Percentiles rank a stretch among this genome's conserved stretches.
Evolutionary conservation across 1,140 invertebrate genomes (phyloP).

Genomic region (Eurytemora carolleeae): DNA sequence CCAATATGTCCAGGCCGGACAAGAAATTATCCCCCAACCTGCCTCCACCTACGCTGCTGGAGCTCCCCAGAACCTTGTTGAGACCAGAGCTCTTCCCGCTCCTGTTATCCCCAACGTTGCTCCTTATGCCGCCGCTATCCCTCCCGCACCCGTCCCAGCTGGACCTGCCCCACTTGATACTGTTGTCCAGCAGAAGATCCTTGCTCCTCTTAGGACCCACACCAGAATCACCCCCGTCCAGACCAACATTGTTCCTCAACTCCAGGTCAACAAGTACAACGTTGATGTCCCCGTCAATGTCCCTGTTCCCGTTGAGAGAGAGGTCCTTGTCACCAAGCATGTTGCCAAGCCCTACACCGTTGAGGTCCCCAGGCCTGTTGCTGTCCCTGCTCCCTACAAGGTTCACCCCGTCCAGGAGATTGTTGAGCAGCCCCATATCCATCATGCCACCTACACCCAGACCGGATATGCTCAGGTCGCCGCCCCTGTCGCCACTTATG

Average conservation of each 20-base stretch:
- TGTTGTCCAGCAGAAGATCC: neutral
- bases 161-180: constrained; percentile 3
- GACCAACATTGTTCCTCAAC: constrained; percentile 1
- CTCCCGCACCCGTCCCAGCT: neutral
- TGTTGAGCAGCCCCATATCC: constrained; percentile 11
- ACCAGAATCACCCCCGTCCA: constrained; percentile 11
- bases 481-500: constrained; percentile 1
- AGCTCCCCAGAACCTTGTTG: neutral
- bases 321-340: constrained; percentile 5
- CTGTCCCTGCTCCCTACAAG: constrained; percentile 11
- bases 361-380: constrained; percentile 1
- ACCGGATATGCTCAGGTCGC: neutral
- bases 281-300: constrained; percentile 12
- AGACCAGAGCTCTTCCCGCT: constrained; percentile 8
- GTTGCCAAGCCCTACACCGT: constrained; percentile 10
- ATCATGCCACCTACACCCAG: neutral
- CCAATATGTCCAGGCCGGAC: neutral
- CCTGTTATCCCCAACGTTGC: constrained; percentile 3
- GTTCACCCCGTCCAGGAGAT: constrained; percentile 10
- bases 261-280: constrained; percentile 2
- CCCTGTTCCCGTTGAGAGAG: constrained; percentile 9
- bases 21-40: neutral
- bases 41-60: constrained; percentile 12
- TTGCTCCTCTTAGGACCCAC: constrained; percentile 10
- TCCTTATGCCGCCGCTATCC: neutral